Conservation (phyloP, 2,113 vertebrate species). For the Ailuropoda melanoleuca region DNA sequence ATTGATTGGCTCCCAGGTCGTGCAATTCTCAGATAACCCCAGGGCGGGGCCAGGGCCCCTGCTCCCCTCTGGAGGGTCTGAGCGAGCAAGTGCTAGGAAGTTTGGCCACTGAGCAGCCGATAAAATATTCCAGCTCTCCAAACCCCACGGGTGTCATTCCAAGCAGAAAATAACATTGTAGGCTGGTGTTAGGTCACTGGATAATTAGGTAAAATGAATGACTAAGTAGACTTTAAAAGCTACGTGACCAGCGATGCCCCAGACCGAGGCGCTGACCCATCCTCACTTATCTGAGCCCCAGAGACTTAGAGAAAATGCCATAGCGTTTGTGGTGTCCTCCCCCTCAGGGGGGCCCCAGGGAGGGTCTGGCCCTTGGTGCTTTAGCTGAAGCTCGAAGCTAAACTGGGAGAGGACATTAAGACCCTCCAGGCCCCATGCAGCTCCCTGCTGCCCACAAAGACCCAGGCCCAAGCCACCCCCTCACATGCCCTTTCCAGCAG, state of each 20-base stretch:
- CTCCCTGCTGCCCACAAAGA: neutral
- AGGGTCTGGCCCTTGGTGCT: neutral
- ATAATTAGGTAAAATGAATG: conserved; percentile 81
- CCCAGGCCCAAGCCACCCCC: neutral
- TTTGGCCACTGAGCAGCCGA: conserved; percentile 85
- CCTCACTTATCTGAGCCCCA: neutral
- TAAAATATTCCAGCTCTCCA: conserved; percentile 81
- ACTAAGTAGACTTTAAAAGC: conserved; percentile 66
- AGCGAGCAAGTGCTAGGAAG: conserved; percentile 83
- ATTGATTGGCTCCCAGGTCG: conserved; percentile 73
- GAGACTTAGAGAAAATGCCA: neutral
- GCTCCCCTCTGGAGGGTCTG: conserved; percentile 78
- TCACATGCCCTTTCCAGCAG: neutral
- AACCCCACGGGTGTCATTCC: conserved; percentile 75
- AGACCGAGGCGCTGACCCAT: neutral
- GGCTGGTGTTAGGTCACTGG: conserved; percentile 74
- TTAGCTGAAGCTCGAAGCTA: neutral
- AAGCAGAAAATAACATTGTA: conserved; percentile 60
- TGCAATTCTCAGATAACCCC: conserved; percentile 82
- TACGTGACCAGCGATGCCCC: neutral
- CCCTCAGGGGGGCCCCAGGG: neutral
- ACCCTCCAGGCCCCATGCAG: neutral
- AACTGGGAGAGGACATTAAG: neutral
- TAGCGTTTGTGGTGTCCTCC: neutral
- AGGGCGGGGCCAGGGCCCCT: conserved; percentile 74